A percentile compares a stretch with the other conserved stretches of the same genome.
These are phyloP conservation scores for Sturnus vulgaris DNA, from an alignment of 2,113 vertebrate species.

Conservation along the genomic window DNA sequence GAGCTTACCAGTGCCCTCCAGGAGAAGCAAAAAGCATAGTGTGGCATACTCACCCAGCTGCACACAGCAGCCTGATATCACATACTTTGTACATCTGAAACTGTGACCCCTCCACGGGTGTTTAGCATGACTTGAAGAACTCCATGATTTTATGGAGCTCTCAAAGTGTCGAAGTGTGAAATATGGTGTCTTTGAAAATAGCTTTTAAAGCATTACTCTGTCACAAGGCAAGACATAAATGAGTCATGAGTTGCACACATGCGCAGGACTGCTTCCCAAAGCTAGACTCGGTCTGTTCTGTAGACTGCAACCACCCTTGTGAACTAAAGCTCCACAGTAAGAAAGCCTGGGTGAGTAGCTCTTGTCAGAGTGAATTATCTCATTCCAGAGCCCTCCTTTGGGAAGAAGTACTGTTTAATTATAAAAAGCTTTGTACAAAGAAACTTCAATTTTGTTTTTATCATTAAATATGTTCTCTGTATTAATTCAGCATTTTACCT, in stretches of 20 bases:
- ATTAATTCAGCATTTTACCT: neutral
- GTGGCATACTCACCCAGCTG: neutral
- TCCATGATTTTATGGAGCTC: neutral
- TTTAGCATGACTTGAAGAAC: neutral
- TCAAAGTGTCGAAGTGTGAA: neutral
- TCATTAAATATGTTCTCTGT: neutral
- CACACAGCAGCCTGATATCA: neutral
- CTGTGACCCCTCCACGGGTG: accelerated
- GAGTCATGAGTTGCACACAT: neutral
- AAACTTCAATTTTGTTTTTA: neutral
- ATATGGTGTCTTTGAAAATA: neutral
- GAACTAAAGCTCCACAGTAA: neutral
- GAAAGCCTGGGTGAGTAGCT: neutral
- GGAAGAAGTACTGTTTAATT: neutral
- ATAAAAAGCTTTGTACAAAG: neutral
- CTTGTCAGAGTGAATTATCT: neutral
- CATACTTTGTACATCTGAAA: neutral
- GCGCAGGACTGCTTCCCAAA: neutral
- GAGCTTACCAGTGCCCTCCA: neutral
- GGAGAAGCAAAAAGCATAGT: neutral
- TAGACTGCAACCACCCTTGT: neutral
- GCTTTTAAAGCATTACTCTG: neutral
- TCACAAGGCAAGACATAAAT: neutral
- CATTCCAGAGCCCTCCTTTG: neutral
- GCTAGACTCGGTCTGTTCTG: neutral